Base-by-base conservation (phyloP, 1,140 invertebrate genomes). In the Leptinotarsa undecemlineata region DNA sequence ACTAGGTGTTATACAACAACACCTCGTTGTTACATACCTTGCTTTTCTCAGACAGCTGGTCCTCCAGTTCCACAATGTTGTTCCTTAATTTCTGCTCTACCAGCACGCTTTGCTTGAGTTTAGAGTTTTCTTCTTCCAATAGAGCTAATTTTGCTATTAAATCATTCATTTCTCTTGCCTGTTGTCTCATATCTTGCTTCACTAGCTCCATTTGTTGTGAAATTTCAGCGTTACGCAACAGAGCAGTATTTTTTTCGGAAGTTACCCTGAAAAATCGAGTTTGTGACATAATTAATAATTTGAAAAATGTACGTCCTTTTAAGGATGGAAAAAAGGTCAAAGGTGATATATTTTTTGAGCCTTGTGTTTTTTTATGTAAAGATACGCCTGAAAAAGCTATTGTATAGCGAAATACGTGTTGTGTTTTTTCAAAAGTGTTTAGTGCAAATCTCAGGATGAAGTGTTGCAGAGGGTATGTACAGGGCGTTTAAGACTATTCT, bases 181-280 rank as follows among this genome's bases (percentile, higher is more conserved):
- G 88, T 67, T 90, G 88, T 60, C 91, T 88, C 78, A 92, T 88
- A 73, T 93, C 89, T 76, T 93, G 91, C 76, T 90, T 90, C 1
- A 91, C 89, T 68, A 94, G 87, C 83, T 94, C 92, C 71, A 93
- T 88, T 71, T 93, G 91, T 82, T 95, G 94, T 0, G 93, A 95
- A 73, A 95, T 91, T 84, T 95, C 91, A 4, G 94, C 94, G 83
- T 95, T 96, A 33, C 93, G 88, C 48, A 96, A 80, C 68, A 95
- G 84, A 1, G 92, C 90, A 14, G 91, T 90, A 82, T 95, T 91
- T 79, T 94, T 95, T 73, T 95, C 94, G 71, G 90, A 86, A 42
- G 88, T 88, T 74, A 94, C 92, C 73, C 88, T 88, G 80, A 67
- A 81, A 11, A 42, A 42, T 42, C 33, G 8, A 42, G 33, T 11